Evolutionary conservation across 2,797 vertebrate genomes (phyloP).

Genomic region (Knipowitschia caucasica): DNA sequence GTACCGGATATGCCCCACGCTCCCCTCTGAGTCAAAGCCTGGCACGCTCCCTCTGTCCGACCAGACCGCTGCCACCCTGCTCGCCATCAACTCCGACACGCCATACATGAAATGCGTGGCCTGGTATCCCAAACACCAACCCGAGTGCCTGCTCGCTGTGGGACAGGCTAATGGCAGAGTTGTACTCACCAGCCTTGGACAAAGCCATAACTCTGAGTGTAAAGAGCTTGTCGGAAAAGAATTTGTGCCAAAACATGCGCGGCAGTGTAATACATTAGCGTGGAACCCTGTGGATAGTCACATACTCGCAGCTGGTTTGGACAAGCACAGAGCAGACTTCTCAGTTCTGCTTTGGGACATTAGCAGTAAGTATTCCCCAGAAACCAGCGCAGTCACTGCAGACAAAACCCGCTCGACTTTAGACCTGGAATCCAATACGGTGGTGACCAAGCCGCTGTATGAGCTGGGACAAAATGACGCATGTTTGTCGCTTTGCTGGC

Average conservation of each 20-base stretch:
- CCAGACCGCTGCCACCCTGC: slow-evolving; percentile 88
- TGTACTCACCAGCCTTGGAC: slow-evolving; percentile 93
- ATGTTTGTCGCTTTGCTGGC: slow-evolving; percentile 95
- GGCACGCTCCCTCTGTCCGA: slow-evolving; percentile 87
- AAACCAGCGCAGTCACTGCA: slow-evolving; percentile 78
- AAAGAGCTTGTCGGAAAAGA: slow-evolving; percentile 95
- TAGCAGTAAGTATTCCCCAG: slow-evolving; percentile 89
- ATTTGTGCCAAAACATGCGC: slow-evolving; percentile 95
- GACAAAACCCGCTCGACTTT: slow-evolving; percentile 89
- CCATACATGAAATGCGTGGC: slow-evolving; percentile 99
- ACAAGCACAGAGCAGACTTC: slow-evolving; percentile 96
- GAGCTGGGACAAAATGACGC: slow-evolving; percentile 97
- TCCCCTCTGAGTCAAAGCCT: slow-evolving; percentile 83
- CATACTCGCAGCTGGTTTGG: slow-evolving; percentile 91
- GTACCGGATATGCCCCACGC: slow-evolving; percentile 89
- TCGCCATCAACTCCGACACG: slow-evolving; percentile 96
- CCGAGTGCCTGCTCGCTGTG: slow-evolving; percentile 93
- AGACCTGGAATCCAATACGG: slow-evolving; percentile 83
- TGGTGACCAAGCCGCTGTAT: slow-evolving; percentile 93
- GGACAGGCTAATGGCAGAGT: slow-evolving; percentile 96
- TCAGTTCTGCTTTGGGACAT: slow-evolving; percentile 98
- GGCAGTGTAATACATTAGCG: slow-evolving; percentile 94
- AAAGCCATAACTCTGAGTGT: slow-evolving; percentile 90
- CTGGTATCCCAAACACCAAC: slow-evolving; percentile 96
- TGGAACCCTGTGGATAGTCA: slow-evolving; percentile 97